Evolutionary conservation across 2,888 invertebrate species (phyloP).

Genomic region (Onchidella celtica): DNA sequence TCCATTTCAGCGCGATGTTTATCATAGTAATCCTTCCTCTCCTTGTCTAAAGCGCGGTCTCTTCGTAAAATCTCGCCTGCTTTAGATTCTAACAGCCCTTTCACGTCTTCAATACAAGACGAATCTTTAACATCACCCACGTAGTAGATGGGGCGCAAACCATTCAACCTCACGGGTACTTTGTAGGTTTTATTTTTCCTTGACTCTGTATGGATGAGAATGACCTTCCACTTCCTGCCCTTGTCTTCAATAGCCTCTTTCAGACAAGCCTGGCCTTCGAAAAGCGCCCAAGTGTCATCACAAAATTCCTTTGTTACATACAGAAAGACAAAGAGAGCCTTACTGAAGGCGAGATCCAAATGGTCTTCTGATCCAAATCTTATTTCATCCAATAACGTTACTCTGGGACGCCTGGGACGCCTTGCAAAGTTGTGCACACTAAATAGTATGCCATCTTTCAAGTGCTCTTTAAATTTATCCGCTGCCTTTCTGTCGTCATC

Average conservation of each 20-base stretch:
- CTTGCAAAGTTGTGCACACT: neutral
- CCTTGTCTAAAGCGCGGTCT: neutral
- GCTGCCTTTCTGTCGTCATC: neutral
- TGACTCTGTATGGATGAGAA: neutral
- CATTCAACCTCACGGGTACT: neutral
- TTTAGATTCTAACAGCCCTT: neutral
- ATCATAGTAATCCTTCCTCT: neutral
- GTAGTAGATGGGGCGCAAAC: neutral
- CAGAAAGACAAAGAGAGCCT: neutral
- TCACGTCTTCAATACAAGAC: neutral
- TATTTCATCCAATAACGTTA: constrained; percentile 18
- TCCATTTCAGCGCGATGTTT: too few relatives aligned
- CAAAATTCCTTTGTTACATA: constrained; percentile 1
- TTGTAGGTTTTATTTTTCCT: too few relatives aligned
- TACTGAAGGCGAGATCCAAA: neutral
- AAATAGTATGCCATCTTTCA: neutral
- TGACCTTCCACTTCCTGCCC: neutral
- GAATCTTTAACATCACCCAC: neutral
- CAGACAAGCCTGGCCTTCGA: neutral
- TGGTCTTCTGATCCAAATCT: neutral
- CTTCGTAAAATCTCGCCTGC: neutral
- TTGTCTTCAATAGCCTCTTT: neutral
- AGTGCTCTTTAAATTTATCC: neutral
- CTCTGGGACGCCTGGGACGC: constrained; percentile 4
- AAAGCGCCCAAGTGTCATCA: neutral